A percentile compares a stretch with the other conserved stretches of the same genome.
phyloP scores from a whole-genome alignment of 2,888 invertebrate genomes.

The Heliconius aoede region DNA sequence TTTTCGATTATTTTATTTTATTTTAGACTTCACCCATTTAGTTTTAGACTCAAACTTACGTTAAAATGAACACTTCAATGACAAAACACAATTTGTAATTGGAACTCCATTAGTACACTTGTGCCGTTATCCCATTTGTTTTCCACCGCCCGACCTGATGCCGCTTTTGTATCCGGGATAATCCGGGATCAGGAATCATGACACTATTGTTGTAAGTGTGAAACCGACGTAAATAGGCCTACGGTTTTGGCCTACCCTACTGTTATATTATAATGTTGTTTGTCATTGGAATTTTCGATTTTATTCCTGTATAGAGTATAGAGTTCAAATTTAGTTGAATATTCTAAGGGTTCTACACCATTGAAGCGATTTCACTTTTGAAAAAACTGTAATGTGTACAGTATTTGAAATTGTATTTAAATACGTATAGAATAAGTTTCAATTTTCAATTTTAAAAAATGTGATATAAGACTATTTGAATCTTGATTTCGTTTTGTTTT shows the following conservation, averaged over 20 bases:
- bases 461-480: conserved; percentile 46
- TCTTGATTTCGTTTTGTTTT: conserved; percentile 46
- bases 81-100: conserved; percentile 62
- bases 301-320: fast-evolving
- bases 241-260: conserved; percentile 65
- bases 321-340: conserved; percentile 48
- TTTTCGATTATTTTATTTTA: neutral
- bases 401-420: conserved; percentile 23
- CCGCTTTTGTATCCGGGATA: conserved; percentile 75
- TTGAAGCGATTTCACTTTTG: conserved; percentile 59
- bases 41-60: neutral
- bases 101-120: conserved; percentile 69
- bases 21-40: neutral
- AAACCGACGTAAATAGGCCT: conserved; percentile 84
- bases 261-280: conserved; percentile 35
- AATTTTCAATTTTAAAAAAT: conserved; percentile 42
- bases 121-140: conserved; percentile 80
- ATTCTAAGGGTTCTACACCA: conserved; percentile 47
- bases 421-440: conserved; percentile 40
- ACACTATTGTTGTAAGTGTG: conserved; percentile 84
- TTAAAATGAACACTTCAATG: conserved; percentile 6
- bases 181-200: conserved; percentile 83
- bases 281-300: conserved; percentile 48
- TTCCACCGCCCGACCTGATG: conserved; percentile 81
- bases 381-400: conserved; percentile 42